Percentiles rank a stretch among this genome's conserved stretches.
Conservation (phyloP, 2,113 vertebrate species). For the Campylomormyrus tamandua region DNA sequence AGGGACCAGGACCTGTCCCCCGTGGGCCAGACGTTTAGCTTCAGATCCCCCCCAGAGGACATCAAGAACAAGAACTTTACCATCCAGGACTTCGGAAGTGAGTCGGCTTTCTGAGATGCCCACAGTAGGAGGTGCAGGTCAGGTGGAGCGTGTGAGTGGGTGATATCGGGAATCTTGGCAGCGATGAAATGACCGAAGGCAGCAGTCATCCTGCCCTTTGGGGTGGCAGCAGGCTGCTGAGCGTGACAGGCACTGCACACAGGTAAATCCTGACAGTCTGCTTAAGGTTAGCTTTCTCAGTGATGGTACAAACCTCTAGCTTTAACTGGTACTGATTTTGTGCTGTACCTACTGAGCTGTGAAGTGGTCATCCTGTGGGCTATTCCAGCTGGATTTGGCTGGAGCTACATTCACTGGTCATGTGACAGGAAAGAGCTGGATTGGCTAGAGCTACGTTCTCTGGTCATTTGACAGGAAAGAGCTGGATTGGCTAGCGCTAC, state of each 20-base stretch:
- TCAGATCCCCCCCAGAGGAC: conserved; percentile 75
- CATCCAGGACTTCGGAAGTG: conserved; percentile 90
- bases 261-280: background rate
- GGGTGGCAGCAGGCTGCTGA: no score
- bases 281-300: background rate
- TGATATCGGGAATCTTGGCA: background rate
- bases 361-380: background rate
- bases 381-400: background rate
- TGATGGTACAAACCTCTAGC: background rate
- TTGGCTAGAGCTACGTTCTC: background rate
- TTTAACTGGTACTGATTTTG: background rate
- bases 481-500: background rate
- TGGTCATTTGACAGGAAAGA: background rate
- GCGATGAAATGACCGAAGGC: background rate
- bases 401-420: background rate
- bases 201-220: background rate
- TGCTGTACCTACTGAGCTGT: background rate
- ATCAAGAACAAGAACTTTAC: conserved; percentile 87
- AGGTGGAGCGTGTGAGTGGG: background rate
- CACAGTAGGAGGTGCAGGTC: background rate
- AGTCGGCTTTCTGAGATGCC: conserved; percentile 41
- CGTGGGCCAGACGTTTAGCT: conserved; percentile 84
- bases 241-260: background rate
- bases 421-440: background rate
- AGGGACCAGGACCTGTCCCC: conserved; percentile 79